Evolutionary conservation across 2,113 vertebrate genomes (phyloP), one percentile per base, ranked within the genome.

Genomic region (Entomyzon cyanotis): DNA sequence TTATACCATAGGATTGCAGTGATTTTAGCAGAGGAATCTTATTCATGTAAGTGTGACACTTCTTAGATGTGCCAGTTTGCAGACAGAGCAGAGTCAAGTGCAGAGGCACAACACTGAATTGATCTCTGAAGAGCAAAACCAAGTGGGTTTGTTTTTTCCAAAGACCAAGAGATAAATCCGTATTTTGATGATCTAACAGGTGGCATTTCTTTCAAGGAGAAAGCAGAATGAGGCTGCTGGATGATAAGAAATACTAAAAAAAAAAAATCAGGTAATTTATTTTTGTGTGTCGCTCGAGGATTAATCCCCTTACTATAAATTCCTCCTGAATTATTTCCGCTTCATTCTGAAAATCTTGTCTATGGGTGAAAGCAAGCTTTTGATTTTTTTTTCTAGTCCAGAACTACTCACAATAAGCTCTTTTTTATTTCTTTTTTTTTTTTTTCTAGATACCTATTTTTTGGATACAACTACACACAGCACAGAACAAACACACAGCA

Each of bases 291-390:
- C 1, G 0, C 68, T 87, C 12, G 4, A 87, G 89, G 73, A 89
- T 81, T 95, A 92, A 94, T 92, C 60, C 52, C 56, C 84, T 89
- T 78, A 75, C 80, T 92, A 59, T 78, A 94, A 96, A 93, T 93
- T 96, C 95, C 78, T 76, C 69, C 75, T 87, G 78, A 95, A 93
- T 93, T 91, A 85, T 88, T 95, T 91, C 82, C 0, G 1, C 84
- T 84, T 90, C 80, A 75, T 82, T 89, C 76, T 91, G 87, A 87
- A 94, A 84, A 89, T 44, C 93, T 92, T 89, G 73, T 91, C 91
- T 78, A 39, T 60, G 73, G n/a, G 35, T 89, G 65, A 94, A 94
- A 87, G 69, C 39, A 97, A 94, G 31, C 22, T 30, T 95, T 93
- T 79, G 22, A 12, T 76, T 95, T 88, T 89, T 88, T 89, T 94